Evolutionary conservation across 2,797 vertebrate genomes (phyloP), one percentile per base, ranked within the genome.

Genomic region (Lagodon rhomboides): DNA sequence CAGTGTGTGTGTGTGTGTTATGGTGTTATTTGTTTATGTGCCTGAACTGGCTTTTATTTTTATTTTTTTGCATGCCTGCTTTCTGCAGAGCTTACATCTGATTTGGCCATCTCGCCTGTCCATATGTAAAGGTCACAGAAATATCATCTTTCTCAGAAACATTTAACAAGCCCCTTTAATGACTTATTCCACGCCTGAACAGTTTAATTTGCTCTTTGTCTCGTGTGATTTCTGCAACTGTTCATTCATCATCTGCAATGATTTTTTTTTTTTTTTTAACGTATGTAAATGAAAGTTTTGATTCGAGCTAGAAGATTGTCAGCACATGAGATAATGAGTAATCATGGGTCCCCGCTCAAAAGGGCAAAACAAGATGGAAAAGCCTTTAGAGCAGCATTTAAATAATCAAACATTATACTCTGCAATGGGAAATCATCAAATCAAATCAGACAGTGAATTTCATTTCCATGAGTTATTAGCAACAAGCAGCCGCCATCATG

Each of bases 361-460:
- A 66, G 53, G 20, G 34, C 49, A 67, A 64, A 80, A 61, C 58
- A 61, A 1, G 51, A 73, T 53, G 43, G 20, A 74, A 61, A 68
- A 70, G 0, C 16, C n/a, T 56, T 59, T n/a, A 62, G 71, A 72
- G 63, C 46, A 64, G 22, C 17, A 38, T 75, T 83, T 78, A 41
- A 74, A 83, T 83, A 73, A 77, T 85, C 80, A 79, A 56, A 69
- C 38, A 20, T 53, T 54, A 22, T 59, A 47, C 65, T 75, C 59
- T 67, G 62, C 60, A 53, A 46, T 61, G 23, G 67, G 15, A 75
- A 53, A 47, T 59, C 67, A 85, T 81, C 68, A 73, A 59, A 78
- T 69, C 54, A 61, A 70, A 80, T 69, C 46, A 73, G 44, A 71
- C 17, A 23, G 30, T 60, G 54, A 60, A 51, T 54, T 63, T 46